These are phyloP conservation scores for Elmis aenea DNA, from an alignment of 2,888 invertebrate species.

Conservation along the genomic window DNA sequence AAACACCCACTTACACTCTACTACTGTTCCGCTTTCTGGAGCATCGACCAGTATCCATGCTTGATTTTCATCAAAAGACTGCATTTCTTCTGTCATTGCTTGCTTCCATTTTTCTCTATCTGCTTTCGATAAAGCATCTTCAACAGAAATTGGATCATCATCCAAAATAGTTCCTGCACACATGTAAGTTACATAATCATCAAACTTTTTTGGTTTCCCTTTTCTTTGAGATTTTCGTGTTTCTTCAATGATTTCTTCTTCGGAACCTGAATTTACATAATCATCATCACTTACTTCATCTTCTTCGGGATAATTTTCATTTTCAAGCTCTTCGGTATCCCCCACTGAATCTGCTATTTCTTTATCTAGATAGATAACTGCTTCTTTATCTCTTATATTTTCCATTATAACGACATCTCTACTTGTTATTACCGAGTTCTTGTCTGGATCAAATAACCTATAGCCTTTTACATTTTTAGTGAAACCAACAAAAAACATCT, in stretches of 20 bases:
- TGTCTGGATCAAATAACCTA: constrained; percentile 14
- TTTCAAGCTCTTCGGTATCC: constrained; percentile 6
- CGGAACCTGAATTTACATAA: not conserved
- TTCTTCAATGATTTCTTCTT: constrained; percentile 5
- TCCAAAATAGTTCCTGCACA: constrained; percentile 10
- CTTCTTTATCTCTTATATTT: constrained; percentile 5
- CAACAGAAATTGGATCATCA: constrained; percentile 19
- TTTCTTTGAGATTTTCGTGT: constrained; percentile 21
- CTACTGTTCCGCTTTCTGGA: constrained; percentile 22
- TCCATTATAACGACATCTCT: constrained; percentile 18
- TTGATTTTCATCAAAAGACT: constrained; percentile 28
- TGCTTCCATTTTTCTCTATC: constrained; percentile 22
- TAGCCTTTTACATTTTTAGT: constrained; percentile 12
- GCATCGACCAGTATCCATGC: constrained; percentile 29
- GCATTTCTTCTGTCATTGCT: constrained; percentile 31
- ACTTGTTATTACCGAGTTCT: constrained; percentile 11
- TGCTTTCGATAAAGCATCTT: constrained; percentile 26
- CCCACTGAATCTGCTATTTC: constrained; percentile 16
- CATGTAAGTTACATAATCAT: constrained; percentile 26
- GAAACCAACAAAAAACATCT: constrained; percentile 14
- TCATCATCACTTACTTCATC: constrained; percentile 7
- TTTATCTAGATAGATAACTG: constrained; percentile 1
- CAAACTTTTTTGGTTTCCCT: constrained; percentile 21
- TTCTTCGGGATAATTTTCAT: not conserved
- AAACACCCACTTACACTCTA: constrained; percentile 32